phyloP scores from a whole-genome alignment of 2,888 invertebrate species.

The Deilephila porcellus region DNA sequence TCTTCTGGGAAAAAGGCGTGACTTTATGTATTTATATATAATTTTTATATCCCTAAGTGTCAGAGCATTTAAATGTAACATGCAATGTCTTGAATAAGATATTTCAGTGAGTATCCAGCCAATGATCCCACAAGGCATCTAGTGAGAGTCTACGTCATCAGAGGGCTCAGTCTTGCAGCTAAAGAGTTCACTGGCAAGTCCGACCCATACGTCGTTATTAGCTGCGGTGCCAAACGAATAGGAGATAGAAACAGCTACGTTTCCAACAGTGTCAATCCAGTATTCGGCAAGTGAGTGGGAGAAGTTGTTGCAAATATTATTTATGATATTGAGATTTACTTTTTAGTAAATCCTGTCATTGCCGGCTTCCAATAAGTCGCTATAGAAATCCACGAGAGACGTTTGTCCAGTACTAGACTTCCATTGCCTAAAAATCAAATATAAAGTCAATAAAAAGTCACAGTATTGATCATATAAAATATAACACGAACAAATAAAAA shows the following conservation, averaged over 20 bases:
- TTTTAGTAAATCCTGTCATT: not conserved
- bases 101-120: conserved; percentile 86
- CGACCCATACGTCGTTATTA: conserved; percentile 91
- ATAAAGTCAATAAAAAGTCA: too few relatives aligned
- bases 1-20: too few relatives aligned
- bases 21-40: too few relatives aligned
- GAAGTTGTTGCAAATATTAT: not conserved
- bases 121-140: conserved; percentile 86
- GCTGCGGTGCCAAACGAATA: conserved; percentile 86
- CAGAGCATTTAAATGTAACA: not conserved
- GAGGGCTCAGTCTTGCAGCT: conserved; percentile 88
- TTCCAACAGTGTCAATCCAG: conserved; percentile 90
- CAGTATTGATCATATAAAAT: too few relatives aligned
- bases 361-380: not conserved
- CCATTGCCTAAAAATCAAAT: too few relatives aligned
- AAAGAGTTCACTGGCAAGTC: conserved; percentile 89
- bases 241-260: conserved; percentile 88
- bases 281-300: conserved; percentile 89
- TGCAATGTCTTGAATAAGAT: conserved; percentile 53
- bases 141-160: conserved; percentile 91
- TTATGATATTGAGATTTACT: not conserved
- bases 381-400: too few relatives aligned
- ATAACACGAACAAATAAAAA: too few relatives aligned
- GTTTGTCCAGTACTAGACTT: too few relatives aligned
- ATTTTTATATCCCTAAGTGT: too few relatives aligned